These are phyloP conservation scores for Torymus auratus DNA, from an alignment of 2,888 invertebrate genomes.

Conservation along the genomic window DNA sequence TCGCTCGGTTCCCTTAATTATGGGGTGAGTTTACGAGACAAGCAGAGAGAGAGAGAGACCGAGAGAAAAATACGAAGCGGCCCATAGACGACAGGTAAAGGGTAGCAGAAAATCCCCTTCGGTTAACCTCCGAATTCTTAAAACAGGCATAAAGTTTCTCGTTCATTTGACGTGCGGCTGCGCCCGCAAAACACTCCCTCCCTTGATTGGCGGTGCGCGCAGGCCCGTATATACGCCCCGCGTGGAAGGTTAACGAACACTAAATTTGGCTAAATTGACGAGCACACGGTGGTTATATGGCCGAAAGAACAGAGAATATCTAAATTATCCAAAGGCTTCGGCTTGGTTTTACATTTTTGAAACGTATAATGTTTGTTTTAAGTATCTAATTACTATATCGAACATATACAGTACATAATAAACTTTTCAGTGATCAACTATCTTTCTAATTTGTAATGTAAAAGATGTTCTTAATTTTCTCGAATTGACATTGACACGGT, in stretches of 20 bases:
- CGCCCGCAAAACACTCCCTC: conserved; percentile 39
- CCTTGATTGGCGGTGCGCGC: conserved; percentile 32
- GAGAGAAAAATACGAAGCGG: no score
- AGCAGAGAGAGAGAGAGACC: not conserved
- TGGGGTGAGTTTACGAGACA: not conserved
- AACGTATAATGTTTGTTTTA: no score
- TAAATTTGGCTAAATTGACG: conserved; percentile 42
- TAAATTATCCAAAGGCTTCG: no score
- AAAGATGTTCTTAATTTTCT: no score
- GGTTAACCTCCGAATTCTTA: conserved; percentile 53
- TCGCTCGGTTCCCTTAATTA: conserved; percentile 49
- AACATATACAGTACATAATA: no score
- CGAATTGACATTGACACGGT: no score
- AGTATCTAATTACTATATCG: no score
- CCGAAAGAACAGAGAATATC: not conserved
- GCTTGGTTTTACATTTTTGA: no score
- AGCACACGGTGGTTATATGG: not conserved
- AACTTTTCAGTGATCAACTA: no score
- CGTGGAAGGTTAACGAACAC: conserved; percentile 21
- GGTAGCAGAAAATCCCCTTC: conserved; percentile 25
- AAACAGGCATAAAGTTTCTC: conserved; percentile 46
- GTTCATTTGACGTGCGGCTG: conserved; percentile 6
- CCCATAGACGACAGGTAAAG: not conserved
- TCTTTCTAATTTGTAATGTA: no score
- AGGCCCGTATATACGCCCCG: no score